These are phyloP conservation scores for Hyperoplus lanceolatus DNA, from an alignment of 2,797 vertebrate genomes.

Conservation along the genomic window DNA sequence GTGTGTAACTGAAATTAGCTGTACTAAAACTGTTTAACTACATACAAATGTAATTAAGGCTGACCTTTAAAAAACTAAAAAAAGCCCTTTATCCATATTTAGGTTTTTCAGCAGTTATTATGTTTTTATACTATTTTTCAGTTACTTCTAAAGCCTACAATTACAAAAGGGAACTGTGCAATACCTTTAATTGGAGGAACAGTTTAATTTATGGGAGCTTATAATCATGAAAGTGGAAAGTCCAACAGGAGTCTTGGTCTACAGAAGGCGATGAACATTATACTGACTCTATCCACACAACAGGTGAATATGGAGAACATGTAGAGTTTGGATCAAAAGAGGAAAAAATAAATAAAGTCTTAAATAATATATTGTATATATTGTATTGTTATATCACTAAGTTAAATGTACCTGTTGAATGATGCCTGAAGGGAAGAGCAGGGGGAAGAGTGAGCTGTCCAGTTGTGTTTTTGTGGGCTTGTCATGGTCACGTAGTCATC, in stretches of 20 bases:
- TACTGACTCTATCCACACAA: background rate
- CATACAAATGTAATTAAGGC: no score
- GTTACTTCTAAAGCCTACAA: no score
- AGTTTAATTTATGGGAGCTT: background rate
- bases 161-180: no score
- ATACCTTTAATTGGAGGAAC: no score
- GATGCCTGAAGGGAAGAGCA: slow-evolving; percentile 42
- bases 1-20: background rate
- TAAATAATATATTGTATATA: background rate
- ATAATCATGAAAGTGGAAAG: background rate
- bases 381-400: no score
- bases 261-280: background rate
- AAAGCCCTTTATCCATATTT: no score
- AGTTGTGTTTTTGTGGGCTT: slow-evolving; percentile 60
- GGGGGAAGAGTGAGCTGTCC: slow-evolving; percentile 10
- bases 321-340: background rate
- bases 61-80: no score
- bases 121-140: no score
- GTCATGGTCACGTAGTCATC: slow-evolving; percentile 72
- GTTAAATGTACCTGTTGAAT: slow-evolving; percentile 55
- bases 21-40: background rate
- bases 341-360: background rate
- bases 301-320: background rate
- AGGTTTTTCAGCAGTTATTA: no score
- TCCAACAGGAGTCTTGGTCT: background rate